phyloP scores from a whole-genome alignment of 92 coral and sea anemone species.

The Epizoanthus stellaris region DNA sequence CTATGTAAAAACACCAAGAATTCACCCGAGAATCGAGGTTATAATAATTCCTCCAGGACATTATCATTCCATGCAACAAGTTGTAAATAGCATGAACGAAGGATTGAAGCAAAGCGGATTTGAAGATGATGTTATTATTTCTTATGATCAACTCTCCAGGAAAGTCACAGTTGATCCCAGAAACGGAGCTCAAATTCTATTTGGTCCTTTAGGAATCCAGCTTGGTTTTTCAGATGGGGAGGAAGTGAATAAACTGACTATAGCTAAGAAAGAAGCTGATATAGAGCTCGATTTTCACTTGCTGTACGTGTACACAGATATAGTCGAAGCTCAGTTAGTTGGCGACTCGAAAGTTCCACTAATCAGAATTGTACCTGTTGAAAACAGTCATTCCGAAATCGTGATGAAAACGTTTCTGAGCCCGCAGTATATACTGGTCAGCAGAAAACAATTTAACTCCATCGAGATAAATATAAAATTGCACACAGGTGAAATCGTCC shows the following conservation, averaged over 20 bases:
- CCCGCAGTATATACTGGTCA: constrained; percentile 64
- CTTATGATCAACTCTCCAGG: constrained; percentile 23
- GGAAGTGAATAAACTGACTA: constrained; percentile 5
- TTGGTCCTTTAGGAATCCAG: constrained; percentile 15
- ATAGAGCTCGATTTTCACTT: constrained; percentile 29
- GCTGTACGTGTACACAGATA: constrained; percentile 57
- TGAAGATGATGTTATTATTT: constrained; percentile 33
- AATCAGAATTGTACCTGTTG: constrained; percentile 39
- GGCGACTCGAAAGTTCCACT: constrained; percentile 58
- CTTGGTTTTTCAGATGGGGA: constrained; percentile 28
- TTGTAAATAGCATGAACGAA: constrained; percentile 42
- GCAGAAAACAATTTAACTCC: constrained; percentile 59
- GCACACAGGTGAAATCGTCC: constrained; percentile 53
- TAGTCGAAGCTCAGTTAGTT: constrained; percentile 57
- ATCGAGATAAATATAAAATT: constrained; percentile 67
- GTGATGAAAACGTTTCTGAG: constrained; percentile 52
- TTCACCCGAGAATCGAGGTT: background rate
- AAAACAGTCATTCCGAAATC: constrained; percentile 1
- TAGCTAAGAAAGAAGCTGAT: constrained; percentile 48
- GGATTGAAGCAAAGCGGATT: background rate
- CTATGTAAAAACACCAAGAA: constrained; percentile 22
- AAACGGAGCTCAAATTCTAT: background rate
- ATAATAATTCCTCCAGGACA: constrained; percentile 49
- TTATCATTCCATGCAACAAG: constrained; percentile 43
- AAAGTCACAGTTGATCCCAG: constrained; percentile 41